Conservation (phyloP, 2,888 invertebrate species). For the Tachystola acroxantha region DNA sequence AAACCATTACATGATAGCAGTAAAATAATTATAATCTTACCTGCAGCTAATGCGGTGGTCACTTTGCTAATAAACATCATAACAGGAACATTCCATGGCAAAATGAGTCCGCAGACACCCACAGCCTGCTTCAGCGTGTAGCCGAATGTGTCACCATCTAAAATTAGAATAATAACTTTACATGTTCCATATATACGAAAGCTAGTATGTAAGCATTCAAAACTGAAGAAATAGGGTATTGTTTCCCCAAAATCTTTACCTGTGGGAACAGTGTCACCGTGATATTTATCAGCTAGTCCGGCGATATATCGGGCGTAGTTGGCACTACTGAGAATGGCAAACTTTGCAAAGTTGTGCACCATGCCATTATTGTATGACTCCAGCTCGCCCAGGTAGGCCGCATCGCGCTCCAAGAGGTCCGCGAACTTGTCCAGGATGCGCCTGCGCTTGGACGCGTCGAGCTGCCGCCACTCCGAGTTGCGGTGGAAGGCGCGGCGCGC, state of each 20-base stretch:
- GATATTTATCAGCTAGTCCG: conserved; percentile 94
- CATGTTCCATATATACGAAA: too few relatives aligned
- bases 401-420: conserved; percentile 87
- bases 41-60: conserved; percentile 85
- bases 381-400: conserved; percentile 87
- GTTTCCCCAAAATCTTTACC: too few relatives aligned
- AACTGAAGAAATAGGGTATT: too few relatives aligned
- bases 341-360: conserved; percentile 80
- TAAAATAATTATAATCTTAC: too few relatives aligned
- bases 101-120: conserved; percentile 92
- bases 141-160: conserved; percentile 87
- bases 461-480: conserved; percentile 86
- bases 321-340: conserved; percentile 82
- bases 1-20: too few relatives aligned
- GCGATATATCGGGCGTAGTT: conserved; percentile 96
- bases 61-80: conserved; percentile 98
- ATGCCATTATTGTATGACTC: conserved; percentile 97
- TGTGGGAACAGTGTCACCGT: conserved; percentile 86
- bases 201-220: too few relatives aligned
- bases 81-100: conserved; percentile 68
- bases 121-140: conserved; percentile 94
- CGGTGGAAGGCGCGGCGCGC: conserved; percentile 87
- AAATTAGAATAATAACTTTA: conserved; percentile 20
- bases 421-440: conserved; percentile 88
- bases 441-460: conserved; percentile 87